Base-by-base conservation (phyloP, 2,113 vertebrate genomes). In the Chionomys nivalis region DNA sequence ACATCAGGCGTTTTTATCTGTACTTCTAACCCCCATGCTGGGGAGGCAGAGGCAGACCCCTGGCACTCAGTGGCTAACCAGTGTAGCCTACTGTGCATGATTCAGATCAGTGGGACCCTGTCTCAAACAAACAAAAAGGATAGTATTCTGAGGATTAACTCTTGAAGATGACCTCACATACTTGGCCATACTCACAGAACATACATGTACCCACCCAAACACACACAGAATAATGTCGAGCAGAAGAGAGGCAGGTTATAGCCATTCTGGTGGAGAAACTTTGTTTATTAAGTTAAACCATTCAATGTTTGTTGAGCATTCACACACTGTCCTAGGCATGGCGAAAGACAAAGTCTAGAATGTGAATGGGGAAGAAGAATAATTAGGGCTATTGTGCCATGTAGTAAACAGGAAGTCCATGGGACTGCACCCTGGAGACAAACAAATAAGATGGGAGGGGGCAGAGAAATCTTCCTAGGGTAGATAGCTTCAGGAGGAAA, bases 251-350 rank as follows among this genome's bases (percentile, higher is more conserved):
- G 44, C 1, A 66, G 39, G 24, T 28, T 36, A 68, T 17, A n/a
- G 7, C 13, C 39, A 66, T 58, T 92, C 65, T 49, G 28, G 26
- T 49, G 55, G 63, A 83, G 16, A 91, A 42, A 16, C 23, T 58
- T 91, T 65, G 9, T 66, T 94, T 65, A 52, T 73, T 88, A 47
- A 81, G 66, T 92, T 61, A 83, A 70, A n/a, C 79, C 70, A 86
- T 81, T n/a, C 87, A 7, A 63, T 72, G 88, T 36, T 77, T 52
- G 39, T 31, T 44, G 36, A 89, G 39, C 73, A 58, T 36, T 26
- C 49, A 81, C 72, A 39, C 44, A 26, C 17, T 82, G 8, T 75
- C n/a, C 16, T 68, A 63, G 75, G 13, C 7, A 17, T 39, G 33
- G 61, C 5, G 36, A 36, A 61, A 72, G 7, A 33, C 24, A 77